Evolutionary conservation across 1,140 invertebrate species (phyloP), one percentile per base, ranked within the genome.

Genomic region (Dendrolimus punctatus): DNA sequence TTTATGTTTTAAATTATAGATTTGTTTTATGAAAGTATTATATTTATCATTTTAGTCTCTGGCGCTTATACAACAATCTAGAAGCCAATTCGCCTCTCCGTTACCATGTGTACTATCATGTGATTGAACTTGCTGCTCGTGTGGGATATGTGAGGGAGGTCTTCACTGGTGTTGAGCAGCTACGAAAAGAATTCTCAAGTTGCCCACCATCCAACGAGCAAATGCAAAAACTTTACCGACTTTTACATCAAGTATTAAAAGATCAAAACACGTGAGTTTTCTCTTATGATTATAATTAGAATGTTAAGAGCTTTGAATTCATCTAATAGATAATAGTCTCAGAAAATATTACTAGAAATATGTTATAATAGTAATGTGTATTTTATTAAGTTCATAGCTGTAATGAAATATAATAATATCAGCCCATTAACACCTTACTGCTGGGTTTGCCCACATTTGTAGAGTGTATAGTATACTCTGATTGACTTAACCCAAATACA

Each of bases 71-170:
- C 74, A 95, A 97, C 87, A 97, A 96, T 46, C 80, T 99, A 48
- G 94, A 95, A 62, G 92, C 95, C 62, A 91, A 90, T 64, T 96
- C 94, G 7, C 91, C 93, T 0, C 91, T 97, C 73, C 89, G 96
- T 41, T 98, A 97, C 83, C 94, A 96, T 79, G 95, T 98, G 5
- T 98, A 98, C 80, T 96, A 94, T 64, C 93, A 96, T 75, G 88
- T 98, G 66, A 91, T 98, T 10, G 93, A 95, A 87, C 91, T 98
- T 49, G 96, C 96, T 5, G 93, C 93, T 39, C 93, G 96, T 65
- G 93, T 95, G 38, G 95, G 96, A 57, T 93, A 95, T 71, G 92
- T 98, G 0, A 89, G 91, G 58, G 91, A 94, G 56, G 94, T 98
- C 5, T 96, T 94, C 68, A 91, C 90, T 49, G 92, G 94, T 58